Base-by-base conservation (phyloP, 1,140 invertebrate species). In the Monomorium pharaonis region DNA sequence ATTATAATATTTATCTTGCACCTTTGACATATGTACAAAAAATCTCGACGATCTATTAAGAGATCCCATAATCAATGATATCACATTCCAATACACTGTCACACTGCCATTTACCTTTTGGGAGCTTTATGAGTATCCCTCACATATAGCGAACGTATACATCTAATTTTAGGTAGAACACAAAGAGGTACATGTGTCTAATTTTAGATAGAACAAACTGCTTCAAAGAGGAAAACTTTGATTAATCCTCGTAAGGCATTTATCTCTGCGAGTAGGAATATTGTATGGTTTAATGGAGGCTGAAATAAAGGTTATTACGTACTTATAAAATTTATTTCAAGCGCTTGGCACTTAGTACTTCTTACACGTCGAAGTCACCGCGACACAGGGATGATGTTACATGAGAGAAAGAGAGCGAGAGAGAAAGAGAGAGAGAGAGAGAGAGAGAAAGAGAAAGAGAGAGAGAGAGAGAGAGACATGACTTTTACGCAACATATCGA, bases 271-370 rank as follows among this genome's bases (percentile, higher is more conserved):
- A 33, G 9, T 72, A 72, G 63, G 9, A 30, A 44, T 44, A 21
- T 44, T 10, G 9, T 1, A 18, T 42, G 6, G 18, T 70, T 70
- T 65, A 51, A 67, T 1, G 6, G 4, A 24, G 10, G n/a, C n/a
- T 30, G 7, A 30, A 12, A 3, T n/a, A 58, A n/a, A 21, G 18
- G 42, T 5, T 63, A 51, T 76, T 24, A 54, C 56, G 27, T 85
- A 77, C 49, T 85, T 85, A 85, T 14, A 84, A 84, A 84, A 84
- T 84, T 84, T 84, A 84, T 84, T 84, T 84, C 58, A 78, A 63
- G 44, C 58, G 42, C 60, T 77, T 63, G 60, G 33, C 81, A 84
- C 58, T 83, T 83, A 67, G 76, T 51, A 67, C n/a, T 83, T 44
- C 7, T 72, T 56, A 83, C 65, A 58, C 42, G 42, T 72, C 37